These are phyloP conservation scores for Mormyrops boulengeri DNA, from an alignment of 2,797 vertebrate species.

Conservation along the genomic window DNA sequence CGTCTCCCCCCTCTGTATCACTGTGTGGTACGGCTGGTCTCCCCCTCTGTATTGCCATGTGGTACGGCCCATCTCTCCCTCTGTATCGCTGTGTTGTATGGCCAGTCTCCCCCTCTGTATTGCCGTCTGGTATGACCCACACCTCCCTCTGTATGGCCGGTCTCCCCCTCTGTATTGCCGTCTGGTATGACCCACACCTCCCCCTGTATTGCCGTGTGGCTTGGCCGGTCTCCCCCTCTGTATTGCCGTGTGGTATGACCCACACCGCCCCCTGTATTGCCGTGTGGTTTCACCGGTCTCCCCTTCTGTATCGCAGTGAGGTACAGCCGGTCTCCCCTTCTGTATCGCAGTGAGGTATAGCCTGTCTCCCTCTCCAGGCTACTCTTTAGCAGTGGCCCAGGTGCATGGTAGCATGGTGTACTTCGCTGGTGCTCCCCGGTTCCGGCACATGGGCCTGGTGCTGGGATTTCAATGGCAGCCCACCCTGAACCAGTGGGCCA, in stretches of 20 bases:
- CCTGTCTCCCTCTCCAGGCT: constrained; percentile 30
- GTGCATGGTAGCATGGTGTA: constrained; percentile 23
- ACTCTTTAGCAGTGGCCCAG: constrained; percentile 33
- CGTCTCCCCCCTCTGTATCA: too few relatives aligned
- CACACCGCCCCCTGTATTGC: too few relatives aligned
- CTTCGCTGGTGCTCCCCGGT: constrained; percentile 39
- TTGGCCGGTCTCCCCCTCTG: too few relatives aligned
- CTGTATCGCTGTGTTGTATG: background rate
- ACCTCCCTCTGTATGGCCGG: background rate
- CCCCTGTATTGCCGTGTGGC: too few relatives aligned
- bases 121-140: background rate
- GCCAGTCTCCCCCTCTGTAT: background rate
- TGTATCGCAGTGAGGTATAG: background rate
- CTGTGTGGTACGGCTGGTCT: too few relatives aligned
- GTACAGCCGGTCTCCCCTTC: background rate
- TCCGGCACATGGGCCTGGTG: constrained; percentile 39
- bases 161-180: too few relatives aligned
- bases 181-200: too few relatives aligned
- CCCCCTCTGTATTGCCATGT: background rate
- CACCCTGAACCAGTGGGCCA: constrained; percentile 18
- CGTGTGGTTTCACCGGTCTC: background rate
- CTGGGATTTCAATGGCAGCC: constrained; percentile 33
- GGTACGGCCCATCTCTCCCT: background rate
- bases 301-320: too few relatives aligned
- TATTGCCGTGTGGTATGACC: too few relatives aligned